A percentile compares a stretch with the other conserved stretches of the same genome.
phyloP scores from a whole-genome alignment of 2,888 invertebrate genomes.

The Hylaea fasciaria region DNA sequence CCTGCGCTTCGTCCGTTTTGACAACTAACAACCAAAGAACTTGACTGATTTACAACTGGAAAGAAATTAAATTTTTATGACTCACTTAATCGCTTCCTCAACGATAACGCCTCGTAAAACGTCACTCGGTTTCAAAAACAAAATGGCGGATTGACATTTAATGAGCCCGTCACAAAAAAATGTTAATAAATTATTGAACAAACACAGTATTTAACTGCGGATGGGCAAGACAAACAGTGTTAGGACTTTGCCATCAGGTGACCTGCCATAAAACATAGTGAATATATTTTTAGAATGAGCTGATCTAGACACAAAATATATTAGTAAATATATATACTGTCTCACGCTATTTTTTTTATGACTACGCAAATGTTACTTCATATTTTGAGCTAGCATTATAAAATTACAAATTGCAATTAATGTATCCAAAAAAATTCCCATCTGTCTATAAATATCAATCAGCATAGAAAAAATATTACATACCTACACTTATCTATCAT shows the following conservation, averaged over 20 bases:
- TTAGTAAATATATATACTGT: too few relatives aligned
- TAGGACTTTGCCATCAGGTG: slow-evolving; percentile 30
- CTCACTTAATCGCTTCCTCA: slow-evolving; percentile 48
- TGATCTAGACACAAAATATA: not conserved
- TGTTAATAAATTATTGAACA: slow-evolving; percentile 39
- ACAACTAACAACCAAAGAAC: slow-evolving; percentile 43
- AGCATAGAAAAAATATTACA: too few relatives aligned
- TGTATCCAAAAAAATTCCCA: too few relatives aligned
- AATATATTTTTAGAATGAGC: not conserved
- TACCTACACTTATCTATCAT: too few relatives aligned
- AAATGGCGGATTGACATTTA: slow-evolving; percentile 46
- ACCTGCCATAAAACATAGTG: slow-evolving; percentile 16
- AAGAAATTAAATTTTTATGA: slow-evolving; percentile 50
- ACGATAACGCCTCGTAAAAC: slow-evolving; percentile 48
- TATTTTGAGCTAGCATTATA: too few relatives aligned
- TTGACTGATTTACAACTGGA: slow-evolving; percentile 46
- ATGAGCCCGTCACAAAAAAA: slow-evolving; percentile 37
- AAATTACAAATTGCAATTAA: too few relatives aligned
- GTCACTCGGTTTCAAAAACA: slow-evolving; percentile 42
- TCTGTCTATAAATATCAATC: too few relatives aligned
- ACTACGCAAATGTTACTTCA: too few relatives aligned
- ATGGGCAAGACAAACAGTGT: slow-evolving; percentile 17
- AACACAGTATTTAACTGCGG: slow-evolving; percentile 36
- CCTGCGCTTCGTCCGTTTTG: slow-evolving; percentile 41
- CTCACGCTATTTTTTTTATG: too few relatives aligned